Conservation (phyloP, 2,113 vertebrate genomes). For the Polypterus bichir region DNA sequence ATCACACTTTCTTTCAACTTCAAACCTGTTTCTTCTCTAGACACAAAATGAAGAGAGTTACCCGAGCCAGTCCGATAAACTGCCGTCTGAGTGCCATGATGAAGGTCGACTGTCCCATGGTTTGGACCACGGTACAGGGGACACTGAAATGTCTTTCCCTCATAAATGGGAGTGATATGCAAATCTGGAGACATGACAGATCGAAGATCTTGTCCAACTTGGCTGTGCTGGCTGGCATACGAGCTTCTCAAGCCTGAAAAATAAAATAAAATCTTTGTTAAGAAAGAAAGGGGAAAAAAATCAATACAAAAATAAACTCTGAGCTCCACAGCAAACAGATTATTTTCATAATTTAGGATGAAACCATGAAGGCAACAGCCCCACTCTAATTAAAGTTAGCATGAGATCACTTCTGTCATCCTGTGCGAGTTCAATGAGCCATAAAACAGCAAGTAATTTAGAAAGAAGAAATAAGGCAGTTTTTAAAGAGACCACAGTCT, state of each 20-base stretch:
- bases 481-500: no score
- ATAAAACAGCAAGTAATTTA: no score
- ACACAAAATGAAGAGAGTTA: conserved; percentile 23
- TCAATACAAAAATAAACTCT: neutral
- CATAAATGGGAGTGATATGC: conserved; percentile 88
- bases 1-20: no score
- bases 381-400: no score
- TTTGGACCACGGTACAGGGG: conserved; percentile 78
- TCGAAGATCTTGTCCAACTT: conserved; percentile 71
- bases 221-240: conserved; percentile 86
- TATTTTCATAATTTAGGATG: no score
- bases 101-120: conserved; percentile 53
- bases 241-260: conserved; percentile 72
- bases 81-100: conserved; percentile 64
- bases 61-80: conserved; percentile 75
- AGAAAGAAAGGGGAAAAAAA: neutral
- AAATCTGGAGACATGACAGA: conserved; percentile 77
- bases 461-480: no score
- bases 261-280: conserved; percentile 10
- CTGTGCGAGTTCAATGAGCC: no score
- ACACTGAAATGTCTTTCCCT: conserved; percentile 78
- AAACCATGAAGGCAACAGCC: no score
- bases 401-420: no score
- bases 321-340: no score
- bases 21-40: no score